Percentiles rank a stretch among this genome's conserved stretches.
Conservation (phyloP, 2,797 vertebrate genomes). For the Lacerta agilis region DNA sequence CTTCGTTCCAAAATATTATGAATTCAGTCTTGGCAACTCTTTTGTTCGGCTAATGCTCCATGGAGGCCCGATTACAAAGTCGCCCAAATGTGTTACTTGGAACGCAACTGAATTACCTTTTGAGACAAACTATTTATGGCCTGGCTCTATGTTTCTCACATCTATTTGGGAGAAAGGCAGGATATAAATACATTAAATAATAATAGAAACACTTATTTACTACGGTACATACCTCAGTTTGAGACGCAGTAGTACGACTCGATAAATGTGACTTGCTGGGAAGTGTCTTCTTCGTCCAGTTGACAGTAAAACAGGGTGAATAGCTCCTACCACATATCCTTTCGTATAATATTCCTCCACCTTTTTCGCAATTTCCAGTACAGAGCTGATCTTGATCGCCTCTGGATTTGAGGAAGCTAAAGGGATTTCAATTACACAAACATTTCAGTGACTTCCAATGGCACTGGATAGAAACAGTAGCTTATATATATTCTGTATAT, state of each 20-base stretch:
- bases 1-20: conserved; percentile 32
- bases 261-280: conserved; percentile 91
- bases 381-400: conserved; percentile 89
- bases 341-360: conserved; percentile 92
- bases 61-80: neutral
- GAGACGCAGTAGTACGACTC: conserved; percentile 86
- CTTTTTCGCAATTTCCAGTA: conserved; percentile 84
- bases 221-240: conserved; percentile 82
- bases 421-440: conserved; percentile 67
- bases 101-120: neutral
- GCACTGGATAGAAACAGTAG: neutral
- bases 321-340: conserved; percentile 87
- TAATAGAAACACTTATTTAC: neutral
- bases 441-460: neutral
- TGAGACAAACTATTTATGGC: neutral
- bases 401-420: conserved; percentile 85
- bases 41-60: neutral
- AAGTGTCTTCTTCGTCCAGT: conserved; percentile 83
- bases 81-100: neutral
- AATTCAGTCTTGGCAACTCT: conserved; percentile 42
- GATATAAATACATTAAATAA: neutral
- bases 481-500: neutral
- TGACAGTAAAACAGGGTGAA: conserved; percentile 93
- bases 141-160: neutral
- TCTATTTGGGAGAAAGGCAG: neutral